Conservation (phyloP, 2,888 invertebrate species). For the Cryptops parisi region DNA sequence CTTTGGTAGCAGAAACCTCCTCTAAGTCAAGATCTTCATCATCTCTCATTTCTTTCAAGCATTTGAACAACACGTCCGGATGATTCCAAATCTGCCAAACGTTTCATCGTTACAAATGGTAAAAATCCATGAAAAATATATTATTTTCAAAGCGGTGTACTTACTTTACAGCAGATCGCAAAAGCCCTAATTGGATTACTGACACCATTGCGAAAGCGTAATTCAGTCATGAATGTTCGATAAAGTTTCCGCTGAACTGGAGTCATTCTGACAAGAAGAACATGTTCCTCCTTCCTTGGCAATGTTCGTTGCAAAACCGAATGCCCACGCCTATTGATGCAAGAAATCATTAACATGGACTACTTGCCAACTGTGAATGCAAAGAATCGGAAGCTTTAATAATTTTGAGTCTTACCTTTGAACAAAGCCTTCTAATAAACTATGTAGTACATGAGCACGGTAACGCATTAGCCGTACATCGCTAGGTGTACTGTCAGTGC, state of each 20-base stretch:
- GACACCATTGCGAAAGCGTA: slow-evolving; percentile 19
- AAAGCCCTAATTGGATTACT: slow-evolving; percentile 90
- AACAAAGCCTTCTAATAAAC: slow-evolving; percentile 86
- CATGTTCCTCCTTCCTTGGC: slow-evolving; percentile 90
- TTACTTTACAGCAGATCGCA: slow-evolving; percentile 90
- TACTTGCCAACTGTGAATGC: background rate
- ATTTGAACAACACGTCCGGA: slow-evolving; percentile 80
- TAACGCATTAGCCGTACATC: slow-evolving; percentile 90
- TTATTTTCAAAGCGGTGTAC: slow-evolving; percentile 2
- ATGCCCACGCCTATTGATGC: slow-evolving; percentile 58
- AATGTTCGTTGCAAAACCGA: slow-evolving; percentile 79
- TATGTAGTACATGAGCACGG: slow-evolving; percentile 89
- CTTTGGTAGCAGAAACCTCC: slow-evolving; percentile 19
- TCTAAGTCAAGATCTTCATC: slow-evolving; percentile 41
- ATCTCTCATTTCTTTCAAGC: slow-evolving; percentile 59
- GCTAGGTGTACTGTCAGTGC: slow-evolving; percentile 87
- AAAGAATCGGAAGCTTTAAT: background rate
- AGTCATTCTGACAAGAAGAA: slow-evolving; percentile 78
- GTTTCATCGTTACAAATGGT: no score
- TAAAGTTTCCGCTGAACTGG: slow-evolving; percentile 79
- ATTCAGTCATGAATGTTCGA: slow-evolving; percentile 70
- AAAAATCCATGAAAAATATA: slow-evolving; percentile 7
- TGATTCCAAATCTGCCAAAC: slow-evolving; percentile 96
- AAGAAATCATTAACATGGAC: background rate
- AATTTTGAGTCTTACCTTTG: slow-evolving; percentile 51